Evolutionary conservation across 2,113 vertebrate genomes (phyloP), one percentile per base, ranked within the genome.

Genomic region (Stictonetta naevosa): DNA sequence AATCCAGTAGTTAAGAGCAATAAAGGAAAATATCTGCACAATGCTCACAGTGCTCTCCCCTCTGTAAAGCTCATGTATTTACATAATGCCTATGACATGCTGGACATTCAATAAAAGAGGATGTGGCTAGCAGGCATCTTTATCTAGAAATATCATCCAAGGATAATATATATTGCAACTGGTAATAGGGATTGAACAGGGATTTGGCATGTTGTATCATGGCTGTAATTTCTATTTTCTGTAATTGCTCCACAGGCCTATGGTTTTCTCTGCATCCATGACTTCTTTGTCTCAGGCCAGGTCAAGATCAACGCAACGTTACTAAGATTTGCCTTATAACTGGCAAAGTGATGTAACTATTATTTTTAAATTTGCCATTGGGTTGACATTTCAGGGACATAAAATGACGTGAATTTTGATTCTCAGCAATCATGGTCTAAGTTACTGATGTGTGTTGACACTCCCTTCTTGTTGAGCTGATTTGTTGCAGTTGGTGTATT

Each of bases 341-440:
- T 97, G 85, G 88, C 90, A 95, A 92, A 95, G 38, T 79, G 80
- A 89, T 93, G 85, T 55, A 93, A 89, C 44, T 63, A 34, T 53
- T 68, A 44, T n/a, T 95, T 92, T 91, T 25, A 46, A 66, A 93
- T 71, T 81, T 90, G 66, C 36, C 38, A 93, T 96, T 81, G 75
- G 66, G 34, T 86, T 93, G 96, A 94, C 88, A 8, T 96, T 93
- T 96, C 86, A 71, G 82, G 92, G 75, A 38, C 88, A 28, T 87
- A 44, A 91, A 91, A 62, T 17, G 40, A 92, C 84, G 62, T 33
- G 71, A 79, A 68, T 60, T 93, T 92, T 78, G 77, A 40, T 92
- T 93, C 78, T 91, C 2, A 3, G 68, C 55, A 55, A 0, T 82
- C 0, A 1, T 1, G 2, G 1, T 73, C 42, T 23, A n/a, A 62